These are phyloP conservation scores for Dissostichus mawsoni DNA, from an alignment of 2,113 vertebrate species.

Conservation along the genomic window DNA sequence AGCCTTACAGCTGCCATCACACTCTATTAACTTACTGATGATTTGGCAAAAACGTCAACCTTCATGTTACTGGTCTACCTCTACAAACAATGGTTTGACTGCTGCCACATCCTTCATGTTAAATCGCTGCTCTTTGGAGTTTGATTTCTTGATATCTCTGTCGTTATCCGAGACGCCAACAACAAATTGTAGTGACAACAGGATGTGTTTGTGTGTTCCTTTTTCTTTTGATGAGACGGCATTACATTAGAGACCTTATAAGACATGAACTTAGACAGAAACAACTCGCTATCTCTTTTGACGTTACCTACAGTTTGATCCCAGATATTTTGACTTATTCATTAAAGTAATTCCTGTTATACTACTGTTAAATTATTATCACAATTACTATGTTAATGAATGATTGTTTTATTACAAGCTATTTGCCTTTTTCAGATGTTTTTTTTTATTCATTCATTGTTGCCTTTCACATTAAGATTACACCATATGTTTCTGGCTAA, in stretches of 20 bases:
- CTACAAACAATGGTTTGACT: conserved; percentile 34
- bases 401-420: not conserved
- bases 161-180: conserved; percentile 11
- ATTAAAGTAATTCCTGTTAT: not conserved
- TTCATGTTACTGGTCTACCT: conserved; percentile 36
- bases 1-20: conserved; percentile 58
- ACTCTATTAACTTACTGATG: conserved; percentile 50
- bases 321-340: not conserved
- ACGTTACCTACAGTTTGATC: not conserved
- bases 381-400: not conserved
- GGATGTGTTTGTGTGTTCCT: conserved; percentile 6
- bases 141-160: conserved; percentile 30
- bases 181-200: conserved; percentile 19
- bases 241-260: conserved; percentile 5
- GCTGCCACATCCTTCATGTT: conserved; percentile 16
- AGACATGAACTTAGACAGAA: conserved; percentile 12
- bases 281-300: not conserved
- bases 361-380: not conserved
- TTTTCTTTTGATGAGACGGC: conserved; percentile 25
- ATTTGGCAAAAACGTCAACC: conserved; percentile 33
- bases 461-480: conserved; percentile 15
- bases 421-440: not conserved
- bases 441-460: not conserved
- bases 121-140: conserved; percentile 17
- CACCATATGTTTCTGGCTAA: not conserved